These are phyloP conservation scores for Podabrus alpinus DNA, from an alignment of 2,888 invertebrate genomes.

Conservation along the genomic window DNA sequence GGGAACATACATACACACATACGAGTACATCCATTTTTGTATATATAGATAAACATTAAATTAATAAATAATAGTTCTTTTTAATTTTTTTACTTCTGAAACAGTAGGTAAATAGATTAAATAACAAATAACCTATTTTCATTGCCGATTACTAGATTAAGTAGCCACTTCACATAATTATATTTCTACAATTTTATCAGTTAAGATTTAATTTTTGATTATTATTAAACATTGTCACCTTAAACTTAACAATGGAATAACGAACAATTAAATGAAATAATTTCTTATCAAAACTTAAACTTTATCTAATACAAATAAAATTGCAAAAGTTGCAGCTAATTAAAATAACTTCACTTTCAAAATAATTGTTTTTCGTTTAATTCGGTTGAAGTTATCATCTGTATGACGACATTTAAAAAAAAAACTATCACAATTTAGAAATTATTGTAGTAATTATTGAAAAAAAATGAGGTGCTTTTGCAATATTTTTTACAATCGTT, in stretches of 20 bases:
- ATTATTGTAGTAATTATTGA: no score
- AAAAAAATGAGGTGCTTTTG: no score
- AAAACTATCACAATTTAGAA: no score
- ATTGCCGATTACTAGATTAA: background rate
- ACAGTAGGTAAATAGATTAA: no score
- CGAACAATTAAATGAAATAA: background rate
- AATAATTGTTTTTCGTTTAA: no score
- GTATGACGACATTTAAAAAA: no score
- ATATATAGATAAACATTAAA: no score
- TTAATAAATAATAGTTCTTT: background rate
- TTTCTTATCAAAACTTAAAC: background rate
- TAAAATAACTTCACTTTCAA: background rate
- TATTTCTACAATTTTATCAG: background rate
- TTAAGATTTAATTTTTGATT: background rate
- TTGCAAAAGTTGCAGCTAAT: background rate
- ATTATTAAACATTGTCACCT: background rate
- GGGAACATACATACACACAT: no score
- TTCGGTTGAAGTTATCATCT: no score
- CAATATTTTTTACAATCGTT: no score
- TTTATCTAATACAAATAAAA: background rate
- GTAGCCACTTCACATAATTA: background rate
- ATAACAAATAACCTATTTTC: background rate
- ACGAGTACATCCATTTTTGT: no score
- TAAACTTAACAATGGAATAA: background rate
- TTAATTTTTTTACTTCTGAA: background rate